Conservation (phyloP, 2,888 invertebrate genomes). For the Tinea trinotella region DNA sequence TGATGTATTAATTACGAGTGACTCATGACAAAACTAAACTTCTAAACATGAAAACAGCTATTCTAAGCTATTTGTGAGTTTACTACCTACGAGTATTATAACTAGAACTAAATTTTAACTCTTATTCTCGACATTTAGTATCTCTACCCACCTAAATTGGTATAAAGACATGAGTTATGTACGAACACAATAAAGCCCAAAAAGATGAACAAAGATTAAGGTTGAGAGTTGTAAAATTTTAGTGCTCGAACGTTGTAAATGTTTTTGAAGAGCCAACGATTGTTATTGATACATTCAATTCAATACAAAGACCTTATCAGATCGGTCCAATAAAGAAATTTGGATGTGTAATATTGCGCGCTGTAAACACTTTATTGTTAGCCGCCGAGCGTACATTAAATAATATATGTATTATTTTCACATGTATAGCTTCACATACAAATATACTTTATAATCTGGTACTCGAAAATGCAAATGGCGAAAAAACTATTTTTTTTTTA, state of each 20-base stretch:
- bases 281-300: slow-evolving; percentile 38
- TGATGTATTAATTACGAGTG: too few relatives aligned
- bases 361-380: slow-evolving; percentile 34
- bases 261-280: slow-evolving; percentile 22
- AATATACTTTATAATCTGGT: too few relatives aligned
- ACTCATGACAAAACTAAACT: too few relatives aligned
- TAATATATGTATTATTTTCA: too few relatives aligned
- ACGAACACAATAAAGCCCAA: not conserved
- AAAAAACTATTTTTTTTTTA: too few relatives aligned
- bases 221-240: slow-evolving; percentile 7
- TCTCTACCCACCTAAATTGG: not conserved
- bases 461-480: too few relatives aligned
- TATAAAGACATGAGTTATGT: not conserved
- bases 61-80: too few relatives aligned
- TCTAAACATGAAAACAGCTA: too few relatives aligned
- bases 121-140: too few relatives aligned
- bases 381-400: slow-evolving; percentile 58
- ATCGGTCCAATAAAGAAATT: slow-evolving; percentile 39
- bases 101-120: too few relatives aligned
- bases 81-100: too few relatives aligned
- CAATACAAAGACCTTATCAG: slow-evolving; percentile 35
- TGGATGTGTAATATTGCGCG: slow-evolving; percentile 32
- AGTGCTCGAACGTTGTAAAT: slow-evolving; percentile 7
- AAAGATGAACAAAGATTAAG: slow-evolving; percentile 7
- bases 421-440: too few relatives aligned